Evolutionary conservation across 2,888 invertebrate genomes (phyloP).

Genomic region (Seira sanloemensis): DNA sequence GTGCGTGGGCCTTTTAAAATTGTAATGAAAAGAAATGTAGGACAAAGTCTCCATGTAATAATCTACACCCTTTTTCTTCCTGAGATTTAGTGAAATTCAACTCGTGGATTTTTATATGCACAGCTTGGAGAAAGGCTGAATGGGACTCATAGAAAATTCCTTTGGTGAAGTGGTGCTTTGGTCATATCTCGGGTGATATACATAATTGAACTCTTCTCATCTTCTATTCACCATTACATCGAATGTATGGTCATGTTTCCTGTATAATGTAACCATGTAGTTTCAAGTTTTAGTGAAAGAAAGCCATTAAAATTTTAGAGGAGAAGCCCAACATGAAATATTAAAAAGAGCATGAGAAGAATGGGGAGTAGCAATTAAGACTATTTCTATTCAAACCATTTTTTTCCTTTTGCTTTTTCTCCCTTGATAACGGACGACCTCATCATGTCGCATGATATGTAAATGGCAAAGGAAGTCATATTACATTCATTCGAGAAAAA

Average conservation of each 20-base stretch:
- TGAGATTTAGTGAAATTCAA: not conserved
- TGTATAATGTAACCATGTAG: no score
- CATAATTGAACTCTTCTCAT: not conserved
- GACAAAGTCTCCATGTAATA: not conserved
- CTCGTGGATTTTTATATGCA: not conserved
- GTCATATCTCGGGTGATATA: not conserved
- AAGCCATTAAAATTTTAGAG: slow-evolving; percentile 63
- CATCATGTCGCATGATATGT: slow-evolving; percentile 47
- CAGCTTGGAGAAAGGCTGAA: not conserved
- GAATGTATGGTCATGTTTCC: not conserved
- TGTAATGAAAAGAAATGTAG: not conserved
- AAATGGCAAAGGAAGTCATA: slow-evolving; percentile 23
- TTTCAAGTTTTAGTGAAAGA: not conserved
- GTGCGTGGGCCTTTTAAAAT: not conserved
- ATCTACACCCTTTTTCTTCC: not conserved
- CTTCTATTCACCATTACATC: not conserved
- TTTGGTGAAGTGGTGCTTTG: not conserved
- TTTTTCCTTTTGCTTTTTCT: no score
- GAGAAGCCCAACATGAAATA: slow-evolving; percentile 60
- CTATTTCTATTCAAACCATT: slow-evolving; percentile 60
- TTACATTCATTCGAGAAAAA: not conserved
- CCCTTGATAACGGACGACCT: slow-evolving; percentile 54
- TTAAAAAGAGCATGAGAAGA: slow-evolving; percentile 61
- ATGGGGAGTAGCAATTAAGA: slow-evolving; percentile 64
- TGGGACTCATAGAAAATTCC: not conserved